Percentiles rank a stretch among this genome's conserved stretches.
Conservation (phyloP, 2,797 vertebrate genomes). For the Pelochelys cantorii region DNA sequence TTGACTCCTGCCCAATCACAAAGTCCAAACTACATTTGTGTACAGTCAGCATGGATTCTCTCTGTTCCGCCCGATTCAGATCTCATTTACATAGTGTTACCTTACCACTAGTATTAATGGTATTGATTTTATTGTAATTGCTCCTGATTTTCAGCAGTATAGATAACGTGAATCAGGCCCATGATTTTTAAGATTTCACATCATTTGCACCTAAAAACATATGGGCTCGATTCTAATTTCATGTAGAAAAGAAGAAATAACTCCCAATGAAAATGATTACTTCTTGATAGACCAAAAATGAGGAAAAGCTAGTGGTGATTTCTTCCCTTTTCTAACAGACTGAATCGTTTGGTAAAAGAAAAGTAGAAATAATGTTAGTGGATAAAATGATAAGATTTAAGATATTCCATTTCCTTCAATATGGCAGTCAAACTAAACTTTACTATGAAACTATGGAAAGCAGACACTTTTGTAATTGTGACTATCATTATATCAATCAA, state of each 20-base stretch:
- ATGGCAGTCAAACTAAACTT: conserved; percentile 3
- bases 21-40: background rate
- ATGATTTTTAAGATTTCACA: background rate
- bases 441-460: background rate
- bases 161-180: conserved; percentile 1
- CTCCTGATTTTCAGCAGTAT: background rate
- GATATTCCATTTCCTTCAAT: background rate
- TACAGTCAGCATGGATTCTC: background rate
- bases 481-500: conserved; percentile 10
- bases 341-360: background rate
- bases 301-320: conserved; percentile 33
- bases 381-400: conserved; percentile 20
- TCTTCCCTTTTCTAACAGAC: conserved; percentile 25
- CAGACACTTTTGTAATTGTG: conserved; percentile 9
- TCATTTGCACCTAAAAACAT: conserved; percentile 21
- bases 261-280: conserved; percentile 17
- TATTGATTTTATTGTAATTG: background rate
- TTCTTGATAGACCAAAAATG: background rate
- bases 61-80: background rate
- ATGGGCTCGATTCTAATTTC: conserved; percentile 11
- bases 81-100: background rate
- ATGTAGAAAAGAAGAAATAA: conserved; percentile 44
- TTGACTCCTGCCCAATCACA: background rate
- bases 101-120: background rate
- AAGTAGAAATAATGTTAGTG: conserved; percentile 36